Percentiles rank a stretch among this genome's conserved stretches.
Conservation (phyloP, 2,113 vertebrate species). For the Thalassarche chlororhynchos region DNA sequence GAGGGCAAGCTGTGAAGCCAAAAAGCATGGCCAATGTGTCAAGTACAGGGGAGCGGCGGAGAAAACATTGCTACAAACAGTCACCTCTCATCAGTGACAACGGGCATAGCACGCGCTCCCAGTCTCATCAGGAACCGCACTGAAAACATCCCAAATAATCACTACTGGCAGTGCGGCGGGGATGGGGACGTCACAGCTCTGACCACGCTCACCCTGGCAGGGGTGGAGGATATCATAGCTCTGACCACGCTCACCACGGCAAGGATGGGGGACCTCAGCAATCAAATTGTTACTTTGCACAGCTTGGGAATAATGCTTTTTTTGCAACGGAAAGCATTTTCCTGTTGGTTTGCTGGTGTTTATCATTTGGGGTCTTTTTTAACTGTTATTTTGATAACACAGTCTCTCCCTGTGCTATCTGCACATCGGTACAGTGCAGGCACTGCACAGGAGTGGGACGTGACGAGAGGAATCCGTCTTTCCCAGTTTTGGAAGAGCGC, state of each 20-base stretch:
- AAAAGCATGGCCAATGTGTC: background rate
- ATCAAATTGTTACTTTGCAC: background rate
- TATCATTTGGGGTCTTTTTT: background rate
- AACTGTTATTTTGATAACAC: background rate
- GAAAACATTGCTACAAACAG: background rate
- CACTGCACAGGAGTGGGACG: background rate
- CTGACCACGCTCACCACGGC: background rate
- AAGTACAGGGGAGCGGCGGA: fast-evolving
- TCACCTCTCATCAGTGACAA: background rate
- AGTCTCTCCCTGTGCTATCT: too few relatives aligned
- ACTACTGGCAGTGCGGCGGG: background rate
- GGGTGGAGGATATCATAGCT: background rate
- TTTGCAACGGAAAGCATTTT: background rate
- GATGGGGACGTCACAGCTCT: background rate
- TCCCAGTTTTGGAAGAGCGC: background rate
- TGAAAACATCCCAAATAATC: background rate
- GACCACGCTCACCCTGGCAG: background rate
- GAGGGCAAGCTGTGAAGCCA: background rate
- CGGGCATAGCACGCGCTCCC: background rate
- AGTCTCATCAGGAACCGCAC: background rate
- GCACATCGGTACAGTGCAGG: background rate
- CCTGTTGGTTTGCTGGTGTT: background rate
- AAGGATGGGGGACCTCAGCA: background rate
- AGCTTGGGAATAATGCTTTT: background rate
- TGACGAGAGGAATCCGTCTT: background rate